Conservation (phyloP, 2,888 invertebrate species). For the Ethmia dodecea region DNA sequence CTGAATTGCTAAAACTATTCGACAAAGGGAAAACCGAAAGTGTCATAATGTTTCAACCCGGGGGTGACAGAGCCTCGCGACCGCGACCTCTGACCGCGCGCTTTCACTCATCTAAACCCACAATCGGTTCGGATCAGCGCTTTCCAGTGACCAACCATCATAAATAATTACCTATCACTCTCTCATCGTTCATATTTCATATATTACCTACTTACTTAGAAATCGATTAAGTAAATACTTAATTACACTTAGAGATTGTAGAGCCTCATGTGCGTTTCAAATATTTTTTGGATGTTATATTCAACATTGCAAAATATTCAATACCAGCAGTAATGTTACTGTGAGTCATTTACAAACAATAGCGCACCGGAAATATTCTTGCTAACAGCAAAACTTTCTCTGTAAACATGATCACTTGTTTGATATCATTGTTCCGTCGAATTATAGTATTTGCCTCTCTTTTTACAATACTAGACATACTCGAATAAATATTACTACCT, state of each 20-base stretch:
- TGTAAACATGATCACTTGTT: conserved; percentile 29
- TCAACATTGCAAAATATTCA: too few species aligned
- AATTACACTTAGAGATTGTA: too few species aligned
- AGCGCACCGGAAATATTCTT: conserved; percentile 45
- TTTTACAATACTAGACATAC: too few species aligned
- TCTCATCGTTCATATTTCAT: too few species aligned
- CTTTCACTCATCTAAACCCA: conserved; percentile 43
- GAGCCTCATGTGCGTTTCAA: too few species aligned
- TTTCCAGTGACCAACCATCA: conserved; percentile 31
- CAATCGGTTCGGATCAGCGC: conserved; percentile 16
- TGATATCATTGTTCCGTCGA: conserved; percentile 37
- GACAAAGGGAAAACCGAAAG: conserved; percentile 8
- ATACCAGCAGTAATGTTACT: conserved; percentile 12
- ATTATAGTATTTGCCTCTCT: too few species aligned
- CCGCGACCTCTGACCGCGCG: conserved; percentile 47
- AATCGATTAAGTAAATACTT: too few species aligned
- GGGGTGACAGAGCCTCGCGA: conserved; percentile 17
- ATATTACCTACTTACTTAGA: too few species aligned
- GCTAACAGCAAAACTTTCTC: conserved; percentile 43
- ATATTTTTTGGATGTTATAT: too few species aligned
- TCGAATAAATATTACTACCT: too few species aligned
- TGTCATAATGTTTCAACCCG: conserved; percentile 5
- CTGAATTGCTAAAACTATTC: conserved; percentile 1
- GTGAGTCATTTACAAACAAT: conserved; percentile 62
- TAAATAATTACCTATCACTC: too few species aligned